phyloP scores from a whole-genome alignment of 2,113 vertebrate genomes.

The Xenus cinereus region DNA sequence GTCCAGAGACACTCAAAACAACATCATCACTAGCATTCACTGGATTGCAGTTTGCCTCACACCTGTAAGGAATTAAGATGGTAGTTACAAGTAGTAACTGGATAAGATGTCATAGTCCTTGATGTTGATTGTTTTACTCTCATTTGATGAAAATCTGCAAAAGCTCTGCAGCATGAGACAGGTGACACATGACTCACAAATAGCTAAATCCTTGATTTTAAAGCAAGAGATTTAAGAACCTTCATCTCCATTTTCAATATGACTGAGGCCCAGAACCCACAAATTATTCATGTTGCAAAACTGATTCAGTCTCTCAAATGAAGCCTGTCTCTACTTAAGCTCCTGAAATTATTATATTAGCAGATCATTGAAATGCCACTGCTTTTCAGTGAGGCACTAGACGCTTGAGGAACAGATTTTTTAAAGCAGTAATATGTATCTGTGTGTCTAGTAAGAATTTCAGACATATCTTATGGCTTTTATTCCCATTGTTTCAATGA shows the following conservation, averaged over 20 bases:
- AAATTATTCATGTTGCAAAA: not conserved
- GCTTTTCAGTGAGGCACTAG: not conserved
- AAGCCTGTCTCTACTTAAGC: not conserved
- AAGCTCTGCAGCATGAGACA: not conserved
- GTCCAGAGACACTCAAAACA: conserved; percentile 52
- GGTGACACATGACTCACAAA: not conserved
- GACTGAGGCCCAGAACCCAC: not conserved
- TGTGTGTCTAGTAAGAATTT: not conserved
- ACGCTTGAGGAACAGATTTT: not conserved
- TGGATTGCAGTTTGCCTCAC: conserved; percentile 71
- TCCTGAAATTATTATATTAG: not conserved
- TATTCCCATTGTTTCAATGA: not conserved
- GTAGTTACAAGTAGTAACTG: not conserved
- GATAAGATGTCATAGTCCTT: not conserved
- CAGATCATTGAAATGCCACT: not conserved
- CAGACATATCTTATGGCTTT: not conserved
- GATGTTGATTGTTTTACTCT: not conserved
- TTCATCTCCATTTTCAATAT: not conserved
- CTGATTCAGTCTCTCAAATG: not conserved
- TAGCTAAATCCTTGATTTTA: not conserved
- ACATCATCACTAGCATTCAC: conserved; percentile 27
- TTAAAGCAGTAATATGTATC: not conserved
- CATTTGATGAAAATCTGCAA: not conserved
- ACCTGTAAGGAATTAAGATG: conserved; percentile 54
- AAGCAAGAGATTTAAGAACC: not conserved